A percentile compares a stretch with the other conserved stretches of the same genome.
These are phyloP conservation scores for Drosophila murphyi DNA, from an alignment of 1,140 invertebrate species.

Conservation along the genomic window DNA sequence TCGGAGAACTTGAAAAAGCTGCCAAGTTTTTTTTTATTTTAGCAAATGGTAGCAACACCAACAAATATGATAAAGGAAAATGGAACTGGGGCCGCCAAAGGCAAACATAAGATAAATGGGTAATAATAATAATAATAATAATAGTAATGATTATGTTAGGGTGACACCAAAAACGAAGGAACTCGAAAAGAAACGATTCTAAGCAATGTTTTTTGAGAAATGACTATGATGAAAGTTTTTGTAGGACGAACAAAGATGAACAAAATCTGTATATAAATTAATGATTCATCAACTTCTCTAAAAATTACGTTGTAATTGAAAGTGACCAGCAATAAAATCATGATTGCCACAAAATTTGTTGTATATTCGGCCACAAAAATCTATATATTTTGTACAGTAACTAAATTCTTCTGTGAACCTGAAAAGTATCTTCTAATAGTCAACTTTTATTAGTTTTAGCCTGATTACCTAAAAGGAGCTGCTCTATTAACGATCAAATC, in stretches of 20 bases:
- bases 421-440: too few species aligned
- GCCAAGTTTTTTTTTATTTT: conserved; percentile 5
- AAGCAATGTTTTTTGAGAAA: not conserved
- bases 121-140: not conserved
- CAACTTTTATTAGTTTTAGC: too few species aligned
- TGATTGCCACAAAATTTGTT: not conserved
- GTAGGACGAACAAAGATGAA: not conserved
- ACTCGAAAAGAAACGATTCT: not conserved
- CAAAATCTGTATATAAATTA: not conserved
- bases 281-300: not conserved
- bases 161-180: not conserved
- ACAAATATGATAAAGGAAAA: conserved; percentile 8
- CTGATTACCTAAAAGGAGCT: too few species aligned
- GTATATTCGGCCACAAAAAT: too few species aligned
- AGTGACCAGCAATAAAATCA: not conserved
- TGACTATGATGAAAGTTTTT: conserved; percentile 1
- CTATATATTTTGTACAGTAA: too few species aligned
- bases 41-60: conserved; percentile 13
- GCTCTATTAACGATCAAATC: not conserved
- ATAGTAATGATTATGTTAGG: not conserved
- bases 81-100: conserved; percentile 6
- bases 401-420: too few species aligned
- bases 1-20: conserved; percentile 12
- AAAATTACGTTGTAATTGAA: not conserved
- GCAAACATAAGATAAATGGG: not conserved